phyloP scores from a whole-genome alignment of 2,797 vertebrate species.

The Loriculus beryllinus region DNA sequence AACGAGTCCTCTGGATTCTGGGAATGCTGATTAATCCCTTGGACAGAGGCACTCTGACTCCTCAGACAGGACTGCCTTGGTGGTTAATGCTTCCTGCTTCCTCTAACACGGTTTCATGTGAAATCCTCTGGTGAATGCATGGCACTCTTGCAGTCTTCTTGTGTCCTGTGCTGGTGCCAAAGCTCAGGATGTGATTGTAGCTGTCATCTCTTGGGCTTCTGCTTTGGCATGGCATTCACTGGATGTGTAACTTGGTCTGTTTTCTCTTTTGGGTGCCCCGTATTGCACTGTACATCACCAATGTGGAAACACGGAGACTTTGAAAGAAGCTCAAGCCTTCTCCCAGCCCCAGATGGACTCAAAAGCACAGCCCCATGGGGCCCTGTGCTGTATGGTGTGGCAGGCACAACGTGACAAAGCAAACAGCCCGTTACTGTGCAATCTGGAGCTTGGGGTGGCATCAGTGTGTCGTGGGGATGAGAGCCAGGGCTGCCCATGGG shows the following conservation, averaged over 20 bases:
- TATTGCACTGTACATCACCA: background rate
- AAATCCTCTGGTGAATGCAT: background rate
- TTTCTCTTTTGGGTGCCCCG: background rate
- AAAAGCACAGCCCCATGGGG: background rate
- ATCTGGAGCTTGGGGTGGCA: background rate
- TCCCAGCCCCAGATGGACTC: background rate
- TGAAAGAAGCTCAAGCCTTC: background rate
- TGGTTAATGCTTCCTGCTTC: background rate
- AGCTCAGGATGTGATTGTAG: background rate
- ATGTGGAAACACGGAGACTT: background rate
- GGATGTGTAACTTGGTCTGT: background rate
- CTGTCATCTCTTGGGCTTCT: background rate
- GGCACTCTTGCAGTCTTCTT: background rate
- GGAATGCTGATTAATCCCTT: background rate
- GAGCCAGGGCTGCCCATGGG: accelerated
- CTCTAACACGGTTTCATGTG: background rate
- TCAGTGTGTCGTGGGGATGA: background rate
- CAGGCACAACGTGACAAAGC: background rate
- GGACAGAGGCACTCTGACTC: background rate
- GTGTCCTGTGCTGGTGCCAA: background rate
- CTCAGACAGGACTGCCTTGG: background rate
- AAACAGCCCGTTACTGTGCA: background rate
- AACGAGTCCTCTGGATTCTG: background rate
- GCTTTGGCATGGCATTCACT: background rate
- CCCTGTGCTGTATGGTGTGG: accelerated